These are phyloP conservation scores for Carcinoscorpius rotundicauda DNA, from an alignment of 1,140 invertebrate genomes.

Conservation along the genomic window DNA sequence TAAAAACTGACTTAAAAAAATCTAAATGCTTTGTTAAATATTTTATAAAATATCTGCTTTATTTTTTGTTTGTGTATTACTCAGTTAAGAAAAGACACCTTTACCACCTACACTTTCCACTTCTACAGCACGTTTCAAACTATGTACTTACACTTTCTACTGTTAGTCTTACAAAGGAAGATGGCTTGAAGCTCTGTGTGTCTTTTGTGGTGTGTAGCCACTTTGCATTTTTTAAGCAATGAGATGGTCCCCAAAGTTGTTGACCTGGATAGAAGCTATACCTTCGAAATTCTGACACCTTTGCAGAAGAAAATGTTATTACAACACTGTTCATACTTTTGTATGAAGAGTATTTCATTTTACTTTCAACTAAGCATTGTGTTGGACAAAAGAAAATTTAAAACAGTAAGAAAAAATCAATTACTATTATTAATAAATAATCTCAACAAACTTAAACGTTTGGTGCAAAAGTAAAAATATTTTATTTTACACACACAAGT, in stretches of 20 bases:
- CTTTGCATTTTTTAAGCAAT: constrained; percentile 54
- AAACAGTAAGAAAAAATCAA: no score
- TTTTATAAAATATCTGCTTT: no score
- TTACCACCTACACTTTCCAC: no score
- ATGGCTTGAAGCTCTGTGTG: constrained; percentile 37
- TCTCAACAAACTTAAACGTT: constrained; percentile 7
- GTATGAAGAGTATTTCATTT: no score
- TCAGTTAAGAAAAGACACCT: no score
- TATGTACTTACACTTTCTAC: constrained; percentile 40
- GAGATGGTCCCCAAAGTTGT: constrained; percentile 53
- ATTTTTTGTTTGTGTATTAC: no score
- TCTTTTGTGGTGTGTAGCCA: constrained; percentile 64
- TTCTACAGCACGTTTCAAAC: no score
- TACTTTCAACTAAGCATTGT: no score
- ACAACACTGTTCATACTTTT: no score
- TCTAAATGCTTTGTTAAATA: no score
- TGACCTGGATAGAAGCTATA: constrained; percentile 64
- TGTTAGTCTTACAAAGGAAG: constrained; percentile 39
- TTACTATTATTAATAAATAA: neutral
- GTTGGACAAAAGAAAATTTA: no score
- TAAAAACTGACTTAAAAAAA: no score
- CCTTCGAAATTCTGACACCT: constrained; percentile 48
- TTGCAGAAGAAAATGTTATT: constrained; percentile 9
- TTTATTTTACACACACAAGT: constrained; percentile 1
- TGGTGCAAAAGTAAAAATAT: neutral